Evolutionary conservation across 2,888 invertebrate species (phyloP).

Genomic region (Sicus ferrugineus): DNA sequence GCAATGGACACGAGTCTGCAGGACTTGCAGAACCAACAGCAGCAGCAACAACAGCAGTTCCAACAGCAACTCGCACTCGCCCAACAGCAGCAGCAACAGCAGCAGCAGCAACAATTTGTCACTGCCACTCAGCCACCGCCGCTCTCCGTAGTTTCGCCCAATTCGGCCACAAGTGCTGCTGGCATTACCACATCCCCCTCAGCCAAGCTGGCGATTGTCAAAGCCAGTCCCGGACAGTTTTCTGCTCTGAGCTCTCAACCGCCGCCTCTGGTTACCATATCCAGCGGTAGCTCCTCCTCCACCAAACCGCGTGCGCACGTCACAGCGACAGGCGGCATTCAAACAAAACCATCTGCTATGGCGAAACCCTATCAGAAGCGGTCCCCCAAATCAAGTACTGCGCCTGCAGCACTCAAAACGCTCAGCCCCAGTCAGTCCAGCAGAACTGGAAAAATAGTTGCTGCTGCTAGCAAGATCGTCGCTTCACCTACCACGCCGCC

Average conservation of each 20-base stretch:
- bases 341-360: conserved; percentile 43
- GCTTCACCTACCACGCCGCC: conserved; percentile 59
- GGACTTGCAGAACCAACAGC: conserved; percentile 25
- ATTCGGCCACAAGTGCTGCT: conserved; percentile 24
- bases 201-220: conserved; percentile 49
- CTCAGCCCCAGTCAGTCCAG: conserved; percentile 22
- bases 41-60: conserved; percentile 51
- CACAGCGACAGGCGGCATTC: conserved; percentile 6
- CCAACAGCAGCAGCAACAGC: conserved; percentile 42
- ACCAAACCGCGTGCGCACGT: conserved; percentile 36
- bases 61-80: conserved; percentile 44
- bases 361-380: conserved; percentile 59
- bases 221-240: conserved; percentile 41
- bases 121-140: conserved; percentile 58
- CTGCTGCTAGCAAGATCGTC: conserved; percentile 48
- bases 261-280: conserved; percentile 53
- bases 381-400: conserved; percentile 34
- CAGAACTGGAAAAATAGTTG: conserved; percentile 47
- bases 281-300: conserved; percentile 35
- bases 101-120: conserved; percentile 47
- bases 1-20: conserved; percentile 25
- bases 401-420: conserved; percentile 31
- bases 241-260: conserved; percentile 49
- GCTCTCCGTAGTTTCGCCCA: conserved; percentile 47
- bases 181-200: conserved; percentile 42